phyloP scores from a whole-genome alignment of 2,888 invertebrate genomes.

The Chesias legatella region DNA sequence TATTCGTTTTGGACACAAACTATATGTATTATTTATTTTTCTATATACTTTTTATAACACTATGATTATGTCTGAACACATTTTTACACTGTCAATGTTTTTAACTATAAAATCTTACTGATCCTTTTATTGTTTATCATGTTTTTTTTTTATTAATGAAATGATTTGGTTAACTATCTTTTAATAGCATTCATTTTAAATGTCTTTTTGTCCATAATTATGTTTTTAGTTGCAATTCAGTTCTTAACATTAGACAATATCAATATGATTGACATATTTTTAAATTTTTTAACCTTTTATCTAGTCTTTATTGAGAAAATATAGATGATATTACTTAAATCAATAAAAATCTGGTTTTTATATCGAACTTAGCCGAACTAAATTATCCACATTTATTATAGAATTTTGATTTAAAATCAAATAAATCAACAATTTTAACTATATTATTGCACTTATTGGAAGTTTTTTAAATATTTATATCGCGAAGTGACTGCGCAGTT shows the following conservation, averaged over 20 bases:
- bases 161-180: not conserved
- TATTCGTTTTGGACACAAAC: too few species aligned
- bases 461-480: not conserved
- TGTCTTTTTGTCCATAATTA: conserved; percentile 10
- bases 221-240: conserved; percentile 4
- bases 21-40: too few species aligned
- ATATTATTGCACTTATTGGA: conserved; percentile 14
- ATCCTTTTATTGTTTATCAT: not conserved
- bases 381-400: not conserved
- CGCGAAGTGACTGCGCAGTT: not conserved
- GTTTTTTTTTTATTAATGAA: not conserved
- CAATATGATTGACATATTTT: too few species aligned
- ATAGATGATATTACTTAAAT: too few species aligned
- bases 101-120: not conserved
- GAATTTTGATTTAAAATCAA: conserved; percentile 24
- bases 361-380: not conserved
- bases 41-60: too few species aligned
- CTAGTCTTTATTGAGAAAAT: too few species aligned
- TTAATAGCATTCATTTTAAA: not conserved
- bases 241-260: too few species aligned
- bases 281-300: too few species aligned
- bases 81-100: conserved; percentile 1
- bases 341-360: too few species aligned
- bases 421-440: conserved; percentile 8
- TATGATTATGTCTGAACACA: not conserved